A percentile compares a stretch with the other conserved stretches of the same genome.
These are phyloP conservation scores for mouse (Mus musculus) DNA, from an alignment of 2,113 vertebrate genomes.

Conservation along the genomic window DNA sequence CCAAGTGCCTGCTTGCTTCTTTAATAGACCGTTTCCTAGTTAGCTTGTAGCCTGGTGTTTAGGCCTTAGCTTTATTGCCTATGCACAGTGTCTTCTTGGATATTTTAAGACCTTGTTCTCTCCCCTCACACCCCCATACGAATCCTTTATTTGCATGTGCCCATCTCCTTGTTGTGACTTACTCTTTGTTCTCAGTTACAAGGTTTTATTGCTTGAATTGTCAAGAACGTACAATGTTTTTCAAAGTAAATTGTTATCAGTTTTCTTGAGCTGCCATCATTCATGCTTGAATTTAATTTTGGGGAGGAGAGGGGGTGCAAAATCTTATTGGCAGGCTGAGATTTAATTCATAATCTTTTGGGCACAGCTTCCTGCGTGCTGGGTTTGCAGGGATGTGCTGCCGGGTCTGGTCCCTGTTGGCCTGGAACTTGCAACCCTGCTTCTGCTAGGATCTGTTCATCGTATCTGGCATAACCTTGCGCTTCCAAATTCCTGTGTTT, in stretches of 20 bases:
- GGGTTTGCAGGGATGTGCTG: neutral
- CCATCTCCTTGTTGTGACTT: conserved; percentile 12
- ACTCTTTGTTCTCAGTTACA: conserved; percentile 16
- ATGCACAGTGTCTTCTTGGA: neutral
- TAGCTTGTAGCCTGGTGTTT: neutral
- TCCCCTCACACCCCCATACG: neutral
- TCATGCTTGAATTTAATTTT: conserved; percentile 27
- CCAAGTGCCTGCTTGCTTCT: neutral
- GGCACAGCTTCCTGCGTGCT: neutral
- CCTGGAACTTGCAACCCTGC: neutral
- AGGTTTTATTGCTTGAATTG: conserved; percentile 15
- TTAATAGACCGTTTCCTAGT: neutral
- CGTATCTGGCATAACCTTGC: neutral
- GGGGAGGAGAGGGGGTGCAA: neutral
- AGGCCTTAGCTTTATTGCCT: neutral
- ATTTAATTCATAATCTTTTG: neutral
- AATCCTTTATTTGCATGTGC: conserved; percentile 1
- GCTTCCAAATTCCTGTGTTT: conserved; percentile 20
- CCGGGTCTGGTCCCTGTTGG: neutral
- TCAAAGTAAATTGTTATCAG: conserved; percentile 10
- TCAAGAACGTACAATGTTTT: conserved; percentile 41
- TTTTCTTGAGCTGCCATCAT: conserved; percentile 19
- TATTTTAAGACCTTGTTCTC: neutral
- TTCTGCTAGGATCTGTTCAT: neutral
- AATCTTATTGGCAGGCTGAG: neutral